Percentiles rank a stretch among this genome's conserved stretches.
These are phyloP conservation scores for Calyptommatus sinebrachiatus DNA, from an alignment of 2,113 vertebrate genomes.

Conservation along the genomic window DNA sequence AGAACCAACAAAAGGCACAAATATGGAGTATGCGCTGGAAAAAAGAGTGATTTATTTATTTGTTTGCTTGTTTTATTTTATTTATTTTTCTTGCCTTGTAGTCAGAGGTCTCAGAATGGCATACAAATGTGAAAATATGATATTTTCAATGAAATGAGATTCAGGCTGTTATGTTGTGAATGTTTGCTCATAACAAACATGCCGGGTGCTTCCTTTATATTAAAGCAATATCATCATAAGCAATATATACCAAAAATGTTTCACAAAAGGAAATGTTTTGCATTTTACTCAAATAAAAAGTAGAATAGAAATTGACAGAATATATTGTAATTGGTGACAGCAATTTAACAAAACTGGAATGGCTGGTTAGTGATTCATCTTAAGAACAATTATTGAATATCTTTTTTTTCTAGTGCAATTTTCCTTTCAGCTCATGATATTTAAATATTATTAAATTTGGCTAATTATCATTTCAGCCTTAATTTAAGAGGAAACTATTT, in stretches of 20 bases:
- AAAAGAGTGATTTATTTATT: no score
- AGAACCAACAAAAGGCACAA: not conserved
- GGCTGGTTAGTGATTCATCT: constrained; percentile 46
- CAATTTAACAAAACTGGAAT: constrained; percentile 45
- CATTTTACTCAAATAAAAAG: constrained; percentile 26
- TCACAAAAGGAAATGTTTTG: not conserved
- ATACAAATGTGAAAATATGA: no score
- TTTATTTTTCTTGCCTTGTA: no score
- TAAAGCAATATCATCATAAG: constrained; percentile 14
- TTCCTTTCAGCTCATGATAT: constrained; percentile 48
- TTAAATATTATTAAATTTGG: constrained; percentile 65
- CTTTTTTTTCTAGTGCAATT: constrained; percentile 45
- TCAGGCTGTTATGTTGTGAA: no score
- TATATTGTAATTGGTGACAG: constrained; percentile 34
- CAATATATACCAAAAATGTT: not conserved
- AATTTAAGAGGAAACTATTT: constrained; percentile 53
- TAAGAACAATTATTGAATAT: constrained; percentile 48
- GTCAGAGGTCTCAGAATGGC: no score
- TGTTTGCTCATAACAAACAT: constrained; percentile 51
- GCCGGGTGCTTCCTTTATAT: constrained; percentile 1
- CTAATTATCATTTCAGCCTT: constrained; percentile 50
- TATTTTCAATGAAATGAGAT: no score
- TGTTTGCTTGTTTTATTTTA: no score
- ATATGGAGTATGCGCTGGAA: not conserved
- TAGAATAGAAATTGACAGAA: constrained; percentile 29